Evolutionary conservation across 2,797 vertebrate genomes (phyloP).

Genomic region (Pangasius djambal): DNA sequence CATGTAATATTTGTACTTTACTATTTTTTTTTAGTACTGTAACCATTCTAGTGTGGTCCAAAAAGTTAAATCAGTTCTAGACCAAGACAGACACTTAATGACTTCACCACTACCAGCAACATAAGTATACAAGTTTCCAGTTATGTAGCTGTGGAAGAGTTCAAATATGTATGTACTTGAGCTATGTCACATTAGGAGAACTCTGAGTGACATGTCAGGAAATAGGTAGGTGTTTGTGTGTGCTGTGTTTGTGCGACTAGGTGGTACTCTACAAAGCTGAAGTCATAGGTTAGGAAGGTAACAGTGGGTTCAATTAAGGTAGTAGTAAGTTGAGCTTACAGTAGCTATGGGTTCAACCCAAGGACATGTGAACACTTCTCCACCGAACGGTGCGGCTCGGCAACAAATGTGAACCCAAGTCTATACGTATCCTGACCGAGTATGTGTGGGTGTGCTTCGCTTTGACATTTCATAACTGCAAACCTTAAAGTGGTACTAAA

Average conservation of each 20-base stretch:
- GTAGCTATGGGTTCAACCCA: conserved; percentile 42
- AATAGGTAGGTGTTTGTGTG: background rate
- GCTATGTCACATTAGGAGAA: background rate
- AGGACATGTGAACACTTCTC: conserved; percentile 44
- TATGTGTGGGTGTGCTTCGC: no score
- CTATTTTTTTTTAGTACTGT: no score
- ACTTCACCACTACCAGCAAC: background rate
- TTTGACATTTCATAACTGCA: background rate
- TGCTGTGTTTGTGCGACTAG: background rate
- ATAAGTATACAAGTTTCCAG: background rate
- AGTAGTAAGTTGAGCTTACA: conserved; percentile 46
- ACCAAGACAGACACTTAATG: background rate
- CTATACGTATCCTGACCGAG: background rate
- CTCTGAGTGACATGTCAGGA: background rate
- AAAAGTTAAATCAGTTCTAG: background rate
- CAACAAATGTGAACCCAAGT: background rate
- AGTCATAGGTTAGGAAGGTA: conserved; percentile 30
- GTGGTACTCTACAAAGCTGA: conserved; percentile 40
- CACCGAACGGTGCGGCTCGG: background rate
- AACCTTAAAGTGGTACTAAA: background rate
- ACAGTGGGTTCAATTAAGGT: conserved; percentile 39
- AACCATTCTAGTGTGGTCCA: background rate
- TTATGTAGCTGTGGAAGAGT: background rate
- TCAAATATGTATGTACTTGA: background rate
- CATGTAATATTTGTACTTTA: background rate